These are phyloP conservation scores for Apodemus agrarius DNA, from an alignment of 2,797 vertebrate species.

Conservation along the genomic window DNA sequence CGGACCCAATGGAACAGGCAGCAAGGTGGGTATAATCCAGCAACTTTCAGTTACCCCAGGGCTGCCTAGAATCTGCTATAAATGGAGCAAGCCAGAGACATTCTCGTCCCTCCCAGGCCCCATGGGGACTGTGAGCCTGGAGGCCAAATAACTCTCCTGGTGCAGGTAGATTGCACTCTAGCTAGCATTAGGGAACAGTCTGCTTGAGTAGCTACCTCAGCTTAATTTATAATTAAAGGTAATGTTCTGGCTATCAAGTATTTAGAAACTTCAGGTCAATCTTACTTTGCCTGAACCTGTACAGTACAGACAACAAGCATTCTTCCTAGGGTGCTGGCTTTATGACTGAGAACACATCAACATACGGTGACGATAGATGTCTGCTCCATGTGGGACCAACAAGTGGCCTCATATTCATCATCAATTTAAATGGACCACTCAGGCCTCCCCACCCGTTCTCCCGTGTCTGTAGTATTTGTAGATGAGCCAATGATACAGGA, in stretches of 20 bases:
- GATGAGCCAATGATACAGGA: background rate
- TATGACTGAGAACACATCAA: background rate
- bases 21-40: background rate
- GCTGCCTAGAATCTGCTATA: background rate
- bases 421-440: background rate
- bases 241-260: background rate
- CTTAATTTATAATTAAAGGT: background rate
- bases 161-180: background rate
- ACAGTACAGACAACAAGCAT: background rate
- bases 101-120: background rate
- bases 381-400: background rate
- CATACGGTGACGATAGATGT: background rate
- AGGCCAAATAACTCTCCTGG: background rate
- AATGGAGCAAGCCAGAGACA: background rate
- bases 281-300: background rate
- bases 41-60: background rate
- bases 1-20: background rate
- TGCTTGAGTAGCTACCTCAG: background rate
- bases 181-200: background rate
- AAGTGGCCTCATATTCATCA: background rate
- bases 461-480: background rate
- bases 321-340: background rate
- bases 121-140: background rate
- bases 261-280: constrained; percentile 42
- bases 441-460: background rate